These are phyloP conservation scores for Mormyrus proboscirostris DNA, from an alignment of 2,797 vertebrate genomes.

Conservation along the genomic window DNA sequence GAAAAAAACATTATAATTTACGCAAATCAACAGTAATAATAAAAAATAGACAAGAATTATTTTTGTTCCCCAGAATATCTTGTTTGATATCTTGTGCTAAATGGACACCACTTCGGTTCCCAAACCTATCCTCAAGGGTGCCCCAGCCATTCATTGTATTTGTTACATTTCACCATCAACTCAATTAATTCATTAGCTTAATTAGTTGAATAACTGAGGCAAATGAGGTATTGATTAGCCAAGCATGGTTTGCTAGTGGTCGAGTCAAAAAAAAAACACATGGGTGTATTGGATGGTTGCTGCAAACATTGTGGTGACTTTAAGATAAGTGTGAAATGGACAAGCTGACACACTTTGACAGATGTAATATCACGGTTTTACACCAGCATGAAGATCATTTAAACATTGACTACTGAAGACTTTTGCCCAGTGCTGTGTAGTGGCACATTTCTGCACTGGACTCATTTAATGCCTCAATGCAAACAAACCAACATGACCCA, in stretches of 20 bases:
- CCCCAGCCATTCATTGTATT: neutral
- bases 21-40: neutral
- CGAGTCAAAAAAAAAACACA: neutral
- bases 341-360: neutral
- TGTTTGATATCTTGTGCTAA: neutral
- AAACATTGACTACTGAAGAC: neutral
- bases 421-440: neutral
- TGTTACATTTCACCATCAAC: neutral
- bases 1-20: neutral
- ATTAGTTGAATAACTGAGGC: neutral
- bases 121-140: neutral
- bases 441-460: neutral
- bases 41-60: neutral
- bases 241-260: neutral
- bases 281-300: neutral
- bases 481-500: neutral
- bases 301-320: neutral
- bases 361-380: neutral
- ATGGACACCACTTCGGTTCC: neutral
- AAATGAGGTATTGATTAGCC: neutral
- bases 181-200: neutral
- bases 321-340: neutral
- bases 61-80: neutral
- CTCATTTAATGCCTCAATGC: neutral
- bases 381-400: neutral